Evolutionary conservation across 2,797 vertebrate species (phyloP), one percentile per base, ranked within the genome.

Genomic region (Schizothorax lantsangensis): DNA sequence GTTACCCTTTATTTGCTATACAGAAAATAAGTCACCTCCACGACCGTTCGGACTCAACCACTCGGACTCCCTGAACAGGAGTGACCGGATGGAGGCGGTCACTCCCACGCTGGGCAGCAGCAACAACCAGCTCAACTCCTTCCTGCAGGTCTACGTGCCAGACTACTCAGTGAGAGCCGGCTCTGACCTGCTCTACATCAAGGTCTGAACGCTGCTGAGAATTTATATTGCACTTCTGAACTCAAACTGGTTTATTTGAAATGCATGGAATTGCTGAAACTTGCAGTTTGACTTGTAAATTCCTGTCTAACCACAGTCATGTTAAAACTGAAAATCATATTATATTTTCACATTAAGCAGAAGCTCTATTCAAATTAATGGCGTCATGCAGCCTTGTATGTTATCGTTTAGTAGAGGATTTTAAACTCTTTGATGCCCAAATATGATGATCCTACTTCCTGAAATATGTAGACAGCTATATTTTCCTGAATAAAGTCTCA

Each of bases 111-210:
- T 95, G 91, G 98, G 96, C 38, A 97, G 96, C 36, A 98, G 97
- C 94, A 94, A 93, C 93, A 94, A 96, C 0, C 98, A 97, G 74
- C 96, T 99, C 90, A 97, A 97, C 86, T 93, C 94, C 71, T 96
- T 95, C 89, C 95, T 96, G 90, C 97, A 96, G 92, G 93, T 96
- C 93, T 99, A 99, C 92, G 96, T 95, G 0, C 98, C 98, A 0
- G 98, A 99, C 93, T 99, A 98, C 94, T 98, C 98, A 0, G 98
- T 99, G 75, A 96, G 97, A 91, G 97, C 97, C 90, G 96, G 98
- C 87, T 97, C 97, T 0, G 97, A 97, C 0, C 95, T 99, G 64
- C 97, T 99, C 94, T 95, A 98, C 87, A 96, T 99, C 91, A 99
- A 99, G 98, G 98, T 99, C 94, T 90, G 33, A 36, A 38, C 49